A percentile compares a stretch with the other conserved stretches of the same genome.
phyloP scores from a whole-genome alignment of 2,888 invertebrate genomes.

The Alviniconcha strummeri region DNA sequence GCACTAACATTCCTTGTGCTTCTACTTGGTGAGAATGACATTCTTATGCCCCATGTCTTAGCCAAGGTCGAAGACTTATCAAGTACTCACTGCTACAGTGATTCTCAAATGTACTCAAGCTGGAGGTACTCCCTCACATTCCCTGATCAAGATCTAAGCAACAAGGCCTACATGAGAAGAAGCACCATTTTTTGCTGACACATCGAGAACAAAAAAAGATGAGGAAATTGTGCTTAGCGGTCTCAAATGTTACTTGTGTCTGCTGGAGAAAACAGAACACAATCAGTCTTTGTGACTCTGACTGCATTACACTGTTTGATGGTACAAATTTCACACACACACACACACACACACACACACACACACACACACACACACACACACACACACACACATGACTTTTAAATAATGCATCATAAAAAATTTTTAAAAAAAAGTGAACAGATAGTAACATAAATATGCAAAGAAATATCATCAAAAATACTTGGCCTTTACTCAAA shows the following conservation, averaged over 20 bases:
- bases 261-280: neutral
- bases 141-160: neutral
- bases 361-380: constrained; percentile 10
- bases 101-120: no score
- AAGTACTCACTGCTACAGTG: no score
- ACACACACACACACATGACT: neutral
- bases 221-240: no score
- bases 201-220: neutral
- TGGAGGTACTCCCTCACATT: no score
- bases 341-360: constrained; percentile 15
- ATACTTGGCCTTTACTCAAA: neutral
- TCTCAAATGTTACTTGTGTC: neutral
- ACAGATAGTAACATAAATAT: neutral
- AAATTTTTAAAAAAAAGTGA: no score
- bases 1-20: no score
- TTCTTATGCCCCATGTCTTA: no score
- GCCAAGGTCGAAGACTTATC: no score
- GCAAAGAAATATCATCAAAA: neutral
- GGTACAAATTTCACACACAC: neutral
- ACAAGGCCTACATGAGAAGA: neutral
- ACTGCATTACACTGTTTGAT: no score
- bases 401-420: no score
- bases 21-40: no score
- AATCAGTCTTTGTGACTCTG: neutral
- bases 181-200: neutral